Evolutionary conservation across 30 jellyfish, hydroid and myxozoan species (phyloP).

Genomic region (Aurelia aurita complex sp. Pacific): DNA sequence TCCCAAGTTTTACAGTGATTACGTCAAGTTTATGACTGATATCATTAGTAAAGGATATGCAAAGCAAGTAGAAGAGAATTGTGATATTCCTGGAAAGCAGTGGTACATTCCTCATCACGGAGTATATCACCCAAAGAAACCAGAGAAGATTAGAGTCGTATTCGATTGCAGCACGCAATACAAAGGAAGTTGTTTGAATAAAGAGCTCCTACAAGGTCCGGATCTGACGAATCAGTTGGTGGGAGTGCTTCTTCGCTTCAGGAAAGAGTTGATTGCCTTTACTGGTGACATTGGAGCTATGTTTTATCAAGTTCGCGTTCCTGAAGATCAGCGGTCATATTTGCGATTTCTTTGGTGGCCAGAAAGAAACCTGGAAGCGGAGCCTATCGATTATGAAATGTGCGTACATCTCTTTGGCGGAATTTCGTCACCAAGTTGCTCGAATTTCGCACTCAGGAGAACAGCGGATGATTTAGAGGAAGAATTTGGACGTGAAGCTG

Average conservation of each 20-base stretch:
- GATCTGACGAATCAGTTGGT: slow-evolving; percentile 65
- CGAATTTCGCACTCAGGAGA: slow-evolving; percentile 31
- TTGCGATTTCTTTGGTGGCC: slow-evolving; percentile 62
- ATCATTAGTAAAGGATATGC: slow-evolving; percentile 54
- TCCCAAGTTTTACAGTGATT: slow-evolving; percentile 26
- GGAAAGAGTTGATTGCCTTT: slow-evolving; percentile 59
- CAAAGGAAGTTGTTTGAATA: slow-evolving; percentile 55
- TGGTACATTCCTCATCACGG: slow-evolving; percentile 65
- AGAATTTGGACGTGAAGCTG: slow-evolving; percentile 29
- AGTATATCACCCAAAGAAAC: slow-evolving; percentile 77
- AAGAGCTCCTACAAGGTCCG: slow-evolving; percentile 56
- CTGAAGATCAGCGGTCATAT: slow-evolving; percentile 53
- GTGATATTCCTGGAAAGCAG: slow-evolving; percentile 28
- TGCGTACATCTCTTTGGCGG: slow-evolving; percentile 70
- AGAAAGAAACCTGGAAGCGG: slow-evolving; percentile 32
- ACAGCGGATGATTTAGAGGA: slow-evolving; percentile 38
- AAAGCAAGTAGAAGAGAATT: slow-evolving; percentile 11
- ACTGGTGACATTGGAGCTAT: slow-evolving; percentile 65
- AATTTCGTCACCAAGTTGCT: slow-evolving; percentile 35
- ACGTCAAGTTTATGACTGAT: slow-evolving; percentile 53
- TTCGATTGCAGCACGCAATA: slow-evolving; percentile 58
- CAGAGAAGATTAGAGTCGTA: slow-evolving; percentile 72
- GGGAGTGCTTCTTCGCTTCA: slow-evolving; percentile 65
- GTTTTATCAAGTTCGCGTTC: slow-evolving; percentile 54
- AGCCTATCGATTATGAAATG: slow-evolving; percentile 58